A percentile compares a stretch with the other conserved stretches of the same genome.
Evolutionary conservation across 2,113 vertebrate species (phyloP).

Genomic region (Grantiella picta): DNA sequence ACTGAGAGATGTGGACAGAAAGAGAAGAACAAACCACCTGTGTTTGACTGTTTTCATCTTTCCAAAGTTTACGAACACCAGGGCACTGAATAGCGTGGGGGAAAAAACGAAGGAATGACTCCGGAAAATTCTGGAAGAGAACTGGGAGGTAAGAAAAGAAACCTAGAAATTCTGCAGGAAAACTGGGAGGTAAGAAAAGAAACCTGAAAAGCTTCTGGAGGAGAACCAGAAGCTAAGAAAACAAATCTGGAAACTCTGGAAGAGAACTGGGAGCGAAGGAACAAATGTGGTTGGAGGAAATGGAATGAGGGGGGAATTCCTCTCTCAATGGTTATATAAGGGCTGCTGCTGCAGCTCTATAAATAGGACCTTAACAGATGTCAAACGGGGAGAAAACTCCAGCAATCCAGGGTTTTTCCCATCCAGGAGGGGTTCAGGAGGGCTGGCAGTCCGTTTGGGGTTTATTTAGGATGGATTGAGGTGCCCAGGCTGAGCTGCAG

Average conservation of each 20-base stretch:
- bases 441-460: not conserved
- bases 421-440: not conserved
- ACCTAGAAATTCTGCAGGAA: not conserved
- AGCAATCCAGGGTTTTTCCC: not conserved
- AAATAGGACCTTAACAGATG: not conserved
- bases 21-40: not conserved
- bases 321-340: not conserved
- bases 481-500: not conserved
- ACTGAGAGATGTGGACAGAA: not conserved
- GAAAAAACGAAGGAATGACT: not conserved
- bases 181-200: not conserved
- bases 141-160: not conserved
- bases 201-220: not conserved
- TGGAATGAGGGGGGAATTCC: not conserved
- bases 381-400: not conserved
- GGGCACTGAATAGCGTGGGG: rapidly evolving
- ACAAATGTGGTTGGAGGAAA: not conserved
- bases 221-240: not conserved
- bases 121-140: not conserved
- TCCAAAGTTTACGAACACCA: not conserved
- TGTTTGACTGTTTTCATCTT: not conserved
- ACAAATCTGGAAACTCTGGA: not conserved
- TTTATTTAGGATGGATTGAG: not conserved
- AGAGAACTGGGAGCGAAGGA: not conserved
- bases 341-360: not conserved